A percentile compares a stretch with the other conserved stretches of the same genome.
phyloP scores from a whole-genome alignment of 2,797 vertebrate genomes.

The Halcyon smyrnensis region DNA sequence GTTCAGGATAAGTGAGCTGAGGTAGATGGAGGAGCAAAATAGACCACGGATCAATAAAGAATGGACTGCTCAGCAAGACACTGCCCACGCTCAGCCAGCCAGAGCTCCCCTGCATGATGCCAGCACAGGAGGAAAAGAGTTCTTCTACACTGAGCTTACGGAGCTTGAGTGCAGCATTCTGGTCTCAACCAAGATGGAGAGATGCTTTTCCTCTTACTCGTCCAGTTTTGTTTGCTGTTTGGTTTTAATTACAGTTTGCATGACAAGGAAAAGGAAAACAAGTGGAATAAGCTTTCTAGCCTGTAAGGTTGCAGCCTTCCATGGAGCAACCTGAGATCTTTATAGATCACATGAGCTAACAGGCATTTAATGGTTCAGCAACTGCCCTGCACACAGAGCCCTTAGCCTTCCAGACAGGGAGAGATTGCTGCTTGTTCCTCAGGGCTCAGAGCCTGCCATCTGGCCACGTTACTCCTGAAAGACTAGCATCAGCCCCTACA shows the following conservation, averaged over 20 bases:
- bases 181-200: background rate
- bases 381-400: background rate
- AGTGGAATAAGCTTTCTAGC: background rate
- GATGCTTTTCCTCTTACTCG: background rate
- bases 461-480: background rate
- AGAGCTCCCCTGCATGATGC: background rate
- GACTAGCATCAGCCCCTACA: background rate
- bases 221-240: background rate
- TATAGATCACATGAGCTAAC: background rate
- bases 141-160: background rate
- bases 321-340: background rate
- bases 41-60: background rate
- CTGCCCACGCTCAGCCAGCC: rapidly evolving
- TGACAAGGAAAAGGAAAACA: background rate
- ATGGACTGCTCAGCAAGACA: background rate
- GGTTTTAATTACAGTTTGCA: background rate
- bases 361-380: background rate
- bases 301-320: background rate
- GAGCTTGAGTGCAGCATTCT: background rate
- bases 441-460: background rate
- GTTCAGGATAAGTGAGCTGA: background rate
- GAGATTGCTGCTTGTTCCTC: background rate
- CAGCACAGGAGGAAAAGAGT: background rate
- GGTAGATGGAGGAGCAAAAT: background rate
- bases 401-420: background rate